Evolutionary conservation across 2,888 invertebrate genomes (phyloP).

Genomic region (Cotesia congregata): DNA sequence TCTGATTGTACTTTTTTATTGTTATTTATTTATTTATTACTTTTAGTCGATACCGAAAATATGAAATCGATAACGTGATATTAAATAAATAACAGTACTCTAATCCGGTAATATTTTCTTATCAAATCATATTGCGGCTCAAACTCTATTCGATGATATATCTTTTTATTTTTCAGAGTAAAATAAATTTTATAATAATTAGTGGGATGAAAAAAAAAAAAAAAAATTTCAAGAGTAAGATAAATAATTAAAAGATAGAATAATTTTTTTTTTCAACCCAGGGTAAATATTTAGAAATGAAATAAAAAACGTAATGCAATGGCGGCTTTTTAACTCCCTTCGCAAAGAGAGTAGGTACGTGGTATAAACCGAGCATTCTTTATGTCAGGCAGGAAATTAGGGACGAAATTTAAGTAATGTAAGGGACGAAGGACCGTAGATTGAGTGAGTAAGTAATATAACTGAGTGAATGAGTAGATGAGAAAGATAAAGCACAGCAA

Average conservation of each 20-base stretch:
- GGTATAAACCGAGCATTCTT: conserved; percentile 21
- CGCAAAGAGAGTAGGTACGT: conserved; percentile 30
- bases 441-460: conserved; percentile 25
- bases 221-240: neutral
- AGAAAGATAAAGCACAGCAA: neutral
- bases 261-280: neutral
- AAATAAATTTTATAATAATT: conserved; percentile 3
- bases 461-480: conserved; percentile 38
- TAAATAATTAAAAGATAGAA: neutral
- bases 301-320: conserved; percentile 10
- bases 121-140: neutral
- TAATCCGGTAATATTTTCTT: neutral
- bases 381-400: conserved; percentile 41
- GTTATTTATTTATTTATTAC: neutral
- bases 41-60: neutral
- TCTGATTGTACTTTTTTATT: neutral
- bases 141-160: conserved; percentile 8
- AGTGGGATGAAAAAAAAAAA: neutral
- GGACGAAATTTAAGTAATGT: conserved; percentile 23
- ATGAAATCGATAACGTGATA: neutral
- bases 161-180: conserved; percentile 36
- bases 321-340: conserved; percentile 31
- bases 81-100: neutral
- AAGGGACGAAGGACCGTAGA: conserved; percentile 17
- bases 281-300: neutral